These are phyloP conservation scores for Scyliorhinus canicula DNA, from an alignment of 2,797 vertebrate species.

Conservation along the genomic window DNA sequence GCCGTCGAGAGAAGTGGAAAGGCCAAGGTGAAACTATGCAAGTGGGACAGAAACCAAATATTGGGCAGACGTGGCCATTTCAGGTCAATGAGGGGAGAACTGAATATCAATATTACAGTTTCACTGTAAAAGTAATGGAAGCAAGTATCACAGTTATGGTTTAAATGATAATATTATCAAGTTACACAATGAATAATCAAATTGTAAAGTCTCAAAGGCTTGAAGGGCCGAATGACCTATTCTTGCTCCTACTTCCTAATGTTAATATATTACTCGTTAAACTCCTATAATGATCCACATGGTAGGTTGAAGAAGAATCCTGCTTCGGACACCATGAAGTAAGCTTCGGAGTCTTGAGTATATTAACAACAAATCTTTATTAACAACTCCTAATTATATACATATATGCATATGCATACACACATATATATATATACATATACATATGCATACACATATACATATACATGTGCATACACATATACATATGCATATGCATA, in stretches of 20 bases:
- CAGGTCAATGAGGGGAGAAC: background rate
- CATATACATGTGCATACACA: too few species aligned
- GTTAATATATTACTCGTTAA: background rate
- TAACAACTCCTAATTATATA: too few species aligned
- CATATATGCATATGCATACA: too few species aligned
- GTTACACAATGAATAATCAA: background rate
- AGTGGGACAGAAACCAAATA: background rate
- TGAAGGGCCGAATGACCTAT: too few species aligned
- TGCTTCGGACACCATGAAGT: too few species aligned
- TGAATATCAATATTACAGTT: background rate
- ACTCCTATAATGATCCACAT: background rate
- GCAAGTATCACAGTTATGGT: background rate
- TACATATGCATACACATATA: too few species aligned
- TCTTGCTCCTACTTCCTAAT: too few species aligned
- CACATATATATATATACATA: too few species aligned
- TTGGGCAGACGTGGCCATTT: background rate
- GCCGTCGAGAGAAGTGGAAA: background rate
- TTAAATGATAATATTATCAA: background rate
- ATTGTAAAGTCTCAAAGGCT: background rate
- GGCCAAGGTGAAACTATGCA: background rate
- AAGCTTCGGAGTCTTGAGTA: too few species aligned
- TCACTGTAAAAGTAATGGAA: background rate
- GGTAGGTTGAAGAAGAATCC: too few species aligned
- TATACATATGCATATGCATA: too few species aligned
- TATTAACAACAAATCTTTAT: too few species aligned